Conservation (phyloP, 30 jellyfish, hydroid and myxozoan genomes). For the Clytia hemisphaerica region DNA sequence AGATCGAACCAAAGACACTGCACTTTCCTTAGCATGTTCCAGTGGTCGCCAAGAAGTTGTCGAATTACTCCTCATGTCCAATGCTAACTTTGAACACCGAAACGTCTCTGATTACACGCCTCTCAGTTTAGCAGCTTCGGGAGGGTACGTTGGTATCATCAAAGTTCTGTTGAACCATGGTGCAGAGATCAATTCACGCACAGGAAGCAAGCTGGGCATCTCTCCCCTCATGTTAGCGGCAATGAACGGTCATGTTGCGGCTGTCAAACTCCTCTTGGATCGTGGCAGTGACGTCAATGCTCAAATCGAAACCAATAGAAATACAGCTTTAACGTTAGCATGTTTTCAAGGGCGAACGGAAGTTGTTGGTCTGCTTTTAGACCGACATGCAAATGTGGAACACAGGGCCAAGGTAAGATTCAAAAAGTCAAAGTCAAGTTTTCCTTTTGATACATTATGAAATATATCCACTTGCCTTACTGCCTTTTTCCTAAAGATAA, state of each 20-base stretch:
- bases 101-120: slow-evolving; percentile 98
- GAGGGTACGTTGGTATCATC: slow-evolving; percentile 94
- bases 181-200: slow-evolving; percentile 96
- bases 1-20: slow-evolving; percentile 98
- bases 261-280: slow-evolving; percentile 81
- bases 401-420: slow-evolving; percentile 97
- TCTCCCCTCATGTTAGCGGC: slow-evolving; percentile 99
- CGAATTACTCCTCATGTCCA: slow-evolving; percentile 67
- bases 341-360: slow-evolving; percentile 98
- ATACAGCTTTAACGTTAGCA: slow-evolving; percentile 96
- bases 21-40: slow-evolving; percentile 94
- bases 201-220: slow-evolving; percentile 98
- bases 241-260: slow-evolving; percentile 99
- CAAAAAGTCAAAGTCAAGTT: neutral
- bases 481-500: neutral
- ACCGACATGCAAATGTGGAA: slow-evolving; percentile 90
- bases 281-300: slow-evolving; percentile 98
- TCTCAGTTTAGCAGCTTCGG: slow-evolving; percentile 95
- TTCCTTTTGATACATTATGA: too few relatives aligned
- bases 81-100: slow-evolving; percentile 87
- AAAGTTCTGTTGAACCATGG: slow-evolving; percentile 90
- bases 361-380: slow-evolving; percentile 87
- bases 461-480: too few relatives aligned
- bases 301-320: slow-evolving; percentile 95
- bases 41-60: slow-evolving; percentile 98